phyloP scores from a whole-genome alignment of 1,140 invertebrate genomes.

The Drosophila neocordata region DNA sequence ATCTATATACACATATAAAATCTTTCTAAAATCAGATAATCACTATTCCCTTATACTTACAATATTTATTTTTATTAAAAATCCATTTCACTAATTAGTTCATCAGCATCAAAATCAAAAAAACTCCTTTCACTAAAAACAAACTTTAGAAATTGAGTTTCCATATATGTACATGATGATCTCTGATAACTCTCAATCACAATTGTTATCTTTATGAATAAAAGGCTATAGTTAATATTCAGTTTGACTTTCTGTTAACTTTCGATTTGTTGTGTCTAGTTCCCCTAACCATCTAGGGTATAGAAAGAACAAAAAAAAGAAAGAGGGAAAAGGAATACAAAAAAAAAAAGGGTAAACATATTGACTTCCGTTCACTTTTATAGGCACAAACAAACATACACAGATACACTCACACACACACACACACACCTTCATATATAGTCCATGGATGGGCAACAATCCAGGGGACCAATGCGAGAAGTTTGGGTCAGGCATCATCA shows the following conservation, averaged over 20 bases:
- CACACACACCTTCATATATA: constrained; percentile 9
- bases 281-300: constrained; percentile 1
- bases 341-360: constrained; percentile 70
- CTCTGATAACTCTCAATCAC: neutral
- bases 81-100: neutral
- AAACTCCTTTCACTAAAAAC: no score
- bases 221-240: no score
- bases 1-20: no score
- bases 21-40: no score
- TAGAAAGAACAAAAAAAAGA: constrained; percentile 37
- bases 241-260: neutral
- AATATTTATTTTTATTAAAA: no score
- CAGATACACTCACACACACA: constrained; percentile 19
- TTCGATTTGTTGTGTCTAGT: neutral
- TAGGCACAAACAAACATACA: constrained; percentile 53
- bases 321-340: constrained; percentile 7
- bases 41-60: no score
- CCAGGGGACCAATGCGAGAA: neutral
- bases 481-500: constrained; percentile 13
- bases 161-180: no score
- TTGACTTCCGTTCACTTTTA: constrained; percentile 80
- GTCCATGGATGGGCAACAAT: neutral
- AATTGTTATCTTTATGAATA: constrained; percentile 1
- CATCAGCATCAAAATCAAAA: no score
- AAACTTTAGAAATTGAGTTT: no score